Evolutionary conservation across 2,113 vertebrate genomes (phyloP), one percentile per base, ranked within the genome.

Genomic region (Apteryx owenii): DNA sequence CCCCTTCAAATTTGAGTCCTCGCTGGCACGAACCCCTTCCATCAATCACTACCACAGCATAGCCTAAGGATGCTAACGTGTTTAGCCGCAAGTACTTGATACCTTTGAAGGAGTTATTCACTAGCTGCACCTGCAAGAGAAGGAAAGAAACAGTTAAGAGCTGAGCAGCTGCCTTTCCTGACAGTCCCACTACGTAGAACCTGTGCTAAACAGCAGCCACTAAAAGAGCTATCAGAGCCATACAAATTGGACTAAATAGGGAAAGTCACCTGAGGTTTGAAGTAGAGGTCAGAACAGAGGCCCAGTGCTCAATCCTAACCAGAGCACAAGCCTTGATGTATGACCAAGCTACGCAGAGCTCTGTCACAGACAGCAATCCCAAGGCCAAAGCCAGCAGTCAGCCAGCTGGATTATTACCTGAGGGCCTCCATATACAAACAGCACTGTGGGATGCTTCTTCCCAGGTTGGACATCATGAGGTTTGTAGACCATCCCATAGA

Each of bases 51-150:
- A 99, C 99, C 95, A 99, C 99, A 0, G 99, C 99, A 0, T 99
- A 99, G 95, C 99, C 99, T 69, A 99, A 98, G 70, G 99, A 99
- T 0, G 99, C 99, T 86, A 99, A 76, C 0, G 99, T 99, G 98
- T 99, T 99, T 62, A 99, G 98, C 66, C 99, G 97, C 51, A 99
- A 96, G 94, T 99, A 99, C 97, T 99, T 99, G 97, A 99, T 99
- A 44, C 99, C 99, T 95, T 99, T 99, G 95, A 99, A 99, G 44
- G 99, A 99, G 97, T 99, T 99, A 93, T 99, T 99, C 40, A 99
- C 99, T 79, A 99, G 97, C 98, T 99, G 99, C 78, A 99, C 99
- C 99, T 99, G 95, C 8, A 73, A 25, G 33, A 78, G 31, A 22
- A 77, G 53, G 48, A 13, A 73, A 76, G 71, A 69, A 23, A 19